Evolutionary conservation across 2,797 vertebrate species (phyloP), one percentile per base, ranked within the genome.

Genomic region (Spinus olivaceus): DNA sequence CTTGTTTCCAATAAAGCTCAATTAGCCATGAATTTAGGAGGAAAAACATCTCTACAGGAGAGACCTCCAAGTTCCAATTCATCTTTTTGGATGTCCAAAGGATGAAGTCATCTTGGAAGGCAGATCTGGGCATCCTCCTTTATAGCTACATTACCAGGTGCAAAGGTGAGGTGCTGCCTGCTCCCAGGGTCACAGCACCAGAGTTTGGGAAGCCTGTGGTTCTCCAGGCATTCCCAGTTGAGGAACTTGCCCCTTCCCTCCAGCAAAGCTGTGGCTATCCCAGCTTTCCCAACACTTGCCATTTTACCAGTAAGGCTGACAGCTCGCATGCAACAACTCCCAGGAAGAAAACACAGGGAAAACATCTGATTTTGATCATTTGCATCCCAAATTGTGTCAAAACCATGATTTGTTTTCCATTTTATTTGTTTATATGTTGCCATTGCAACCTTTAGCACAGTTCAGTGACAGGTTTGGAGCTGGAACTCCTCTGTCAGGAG

Each of bases 371-470:
- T 90, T 94, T 59, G 24, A 86, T 57, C 1, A 1, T 32, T 79
- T 79, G 47, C 23, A 12, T 69, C 59, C 33, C 18, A 20, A 28
- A 21, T 23, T 41, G 22, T 66, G 50, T 14, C 1, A 0, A 81
- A 54, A 54, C n/a, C 23, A 7, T 20, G 46, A 35, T 30, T 92
- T 53, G 66, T 86, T 54, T 39, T 46, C 69, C 21, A 18, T n/a
- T 65, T 91, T 81, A 12, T 92, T 95, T 91, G 90, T 59, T 93
- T 64, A 3, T 39, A 1, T 9, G 64, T 90, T 90, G 76, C 66
- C 49, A 57, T 51, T 89, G 56, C 91, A 89, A 51, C 85, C 60
- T 72, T 70, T 44, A 71, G 49, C 71, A 44, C 37, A 53, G 19
- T 28, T 35, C 76, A 51, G 60, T 33, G 73, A 14, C 5, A 8